A percentile compares a stretch with the other conserved stretches of the same genome.
Evolutionary conservation across 2,113 vertebrate genomes (phyloP).

Genomic region (Albula glossodonta): DNA sequence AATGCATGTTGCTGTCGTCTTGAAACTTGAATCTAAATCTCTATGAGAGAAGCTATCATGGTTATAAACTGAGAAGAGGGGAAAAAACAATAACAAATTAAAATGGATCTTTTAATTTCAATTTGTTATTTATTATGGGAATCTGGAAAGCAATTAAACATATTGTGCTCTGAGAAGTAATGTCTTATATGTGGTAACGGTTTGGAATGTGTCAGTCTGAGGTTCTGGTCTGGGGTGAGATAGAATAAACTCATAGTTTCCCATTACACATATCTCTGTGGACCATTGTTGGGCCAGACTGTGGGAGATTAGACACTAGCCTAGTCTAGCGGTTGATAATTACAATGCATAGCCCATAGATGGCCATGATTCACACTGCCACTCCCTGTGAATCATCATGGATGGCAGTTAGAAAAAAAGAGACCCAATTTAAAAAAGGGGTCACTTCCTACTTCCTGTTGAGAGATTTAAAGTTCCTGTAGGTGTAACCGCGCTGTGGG

Average conservation of each 20-base stretch:
- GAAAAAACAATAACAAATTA: no score
- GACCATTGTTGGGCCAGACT: not conserved
- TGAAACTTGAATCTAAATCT: no score
- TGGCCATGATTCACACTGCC: not conserved
- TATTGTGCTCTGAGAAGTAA: no score
- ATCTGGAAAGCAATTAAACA: no score
- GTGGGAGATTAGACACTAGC: not conserved
- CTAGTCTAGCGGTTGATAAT: not conserved
- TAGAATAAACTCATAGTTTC: not conserved
- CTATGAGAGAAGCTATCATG: no score
- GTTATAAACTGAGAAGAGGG: no score
- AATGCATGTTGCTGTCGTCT: no score
- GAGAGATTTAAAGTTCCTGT: conserved; percentile 17
- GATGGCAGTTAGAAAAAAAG: conserved; percentile 4
- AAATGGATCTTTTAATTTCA: no score
- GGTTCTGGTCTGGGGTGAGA: not conserved
- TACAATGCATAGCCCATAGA: not conserved
- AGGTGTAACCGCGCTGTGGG: not conserved
- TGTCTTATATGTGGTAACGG: not conserved
- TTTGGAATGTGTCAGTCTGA: not conserved
- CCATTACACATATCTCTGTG: not conserved
- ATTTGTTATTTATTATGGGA: no score
- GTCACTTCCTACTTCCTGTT: conserved; percentile 8
- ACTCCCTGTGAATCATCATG: not conserved
- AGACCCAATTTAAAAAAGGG: not conserved